Conservation (phyloP, 1,140 invertebrate genomes). For the Nixonia krombeini region DNA sequence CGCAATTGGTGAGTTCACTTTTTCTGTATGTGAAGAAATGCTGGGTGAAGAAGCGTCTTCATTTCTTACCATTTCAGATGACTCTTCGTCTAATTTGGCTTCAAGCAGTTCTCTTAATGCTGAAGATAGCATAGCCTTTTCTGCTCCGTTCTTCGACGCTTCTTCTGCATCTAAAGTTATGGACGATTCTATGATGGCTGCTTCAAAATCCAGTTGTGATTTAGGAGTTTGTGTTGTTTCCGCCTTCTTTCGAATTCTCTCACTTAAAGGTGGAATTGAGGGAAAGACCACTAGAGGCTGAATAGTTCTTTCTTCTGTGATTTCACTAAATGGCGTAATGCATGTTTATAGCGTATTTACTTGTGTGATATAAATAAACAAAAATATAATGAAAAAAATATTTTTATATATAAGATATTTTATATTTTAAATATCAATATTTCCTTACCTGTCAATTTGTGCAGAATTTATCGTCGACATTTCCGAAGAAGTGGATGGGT, state of each 20-base stretch:
- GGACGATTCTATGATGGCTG: constrained; percentile 66
- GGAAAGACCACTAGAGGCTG: constrained; percentile 9
- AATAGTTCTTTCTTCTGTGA: constrained; percentile 4
- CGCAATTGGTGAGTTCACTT: neutral
- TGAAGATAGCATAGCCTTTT: constrained; percentile 61
- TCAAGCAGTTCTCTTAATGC: constrained; percentile 60
- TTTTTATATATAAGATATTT: too few relatives aligned
- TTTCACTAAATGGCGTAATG: neutral
- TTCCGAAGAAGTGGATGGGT: constrained; percentile 18
- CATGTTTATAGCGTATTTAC: too few relatives aligned
- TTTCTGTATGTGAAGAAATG: neutral
- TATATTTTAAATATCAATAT: too few relatives aligned
- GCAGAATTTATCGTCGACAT: constrained; percentile 53
- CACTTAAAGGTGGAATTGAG: constrained; percentile 65
- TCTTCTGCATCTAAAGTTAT: constrained; percentile 54
- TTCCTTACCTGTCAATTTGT: neutral
- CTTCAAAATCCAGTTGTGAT: constrained; percentile 61
- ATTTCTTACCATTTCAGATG: neutral
- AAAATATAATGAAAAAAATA: too few relatives aligned
- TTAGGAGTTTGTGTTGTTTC: constrained; percentile 41
- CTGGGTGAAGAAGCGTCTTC: neutral
- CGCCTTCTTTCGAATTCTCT: constrained; percentile 65
- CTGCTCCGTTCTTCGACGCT: constrained; percentile 37
- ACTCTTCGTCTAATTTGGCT: constrained; percentile 55
- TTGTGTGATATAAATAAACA: too few relatives aligned